These are phyloP conservation scores for Brienomyrus longianalis DNA, from an alignment of 2,113 vertebrate species.

Conservation along the genomic window DNA sequence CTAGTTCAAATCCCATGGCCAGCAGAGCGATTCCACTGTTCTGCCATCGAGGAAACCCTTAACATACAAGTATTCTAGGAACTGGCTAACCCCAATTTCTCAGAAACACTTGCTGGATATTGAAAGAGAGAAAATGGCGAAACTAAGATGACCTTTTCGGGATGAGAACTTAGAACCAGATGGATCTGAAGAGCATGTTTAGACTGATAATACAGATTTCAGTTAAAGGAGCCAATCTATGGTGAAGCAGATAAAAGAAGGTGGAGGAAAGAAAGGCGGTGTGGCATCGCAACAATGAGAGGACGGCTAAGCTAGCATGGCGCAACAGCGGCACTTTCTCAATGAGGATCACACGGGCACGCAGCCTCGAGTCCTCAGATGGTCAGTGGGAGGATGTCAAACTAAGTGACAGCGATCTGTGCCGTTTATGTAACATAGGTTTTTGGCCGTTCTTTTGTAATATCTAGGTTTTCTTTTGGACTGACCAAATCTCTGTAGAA, in stretches of 20 bases:
- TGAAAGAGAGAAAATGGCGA: background rate
- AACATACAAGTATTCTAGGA: background rate
- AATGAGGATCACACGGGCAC: background rate
- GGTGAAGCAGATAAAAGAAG: background rate
- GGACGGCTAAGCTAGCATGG: background rate
- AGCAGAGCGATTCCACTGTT: background rate
- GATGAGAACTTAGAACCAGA: background rate
- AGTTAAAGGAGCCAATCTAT: background rate
- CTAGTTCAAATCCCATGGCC: background rate
- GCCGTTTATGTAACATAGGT: slow-evolving; percentile 14
- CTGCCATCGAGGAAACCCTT: background rate
- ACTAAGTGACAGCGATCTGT: slow-evolving; percentile 14
- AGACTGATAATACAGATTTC: background rate
- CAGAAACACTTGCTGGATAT: background rate
- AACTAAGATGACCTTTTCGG: background rate
- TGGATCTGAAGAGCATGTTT: background rate
- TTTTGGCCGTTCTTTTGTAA: slow-evolving; percentile 18
- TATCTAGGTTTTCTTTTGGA: background rate
- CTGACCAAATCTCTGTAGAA: background rate
- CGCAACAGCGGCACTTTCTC: background rate
- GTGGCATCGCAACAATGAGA: background rate
- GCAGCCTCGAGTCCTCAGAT: slow-evolving; percentile 12
- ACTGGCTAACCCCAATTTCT: background rate
- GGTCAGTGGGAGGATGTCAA: slow-evolving; percentile 17
- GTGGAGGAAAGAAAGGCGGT: background rate